Evolutionary conservation across 2,113 vertebrate genomes (phyloP), one percentile per base, ranked within the genome.

Genomic region (Progne subis): DNA sequence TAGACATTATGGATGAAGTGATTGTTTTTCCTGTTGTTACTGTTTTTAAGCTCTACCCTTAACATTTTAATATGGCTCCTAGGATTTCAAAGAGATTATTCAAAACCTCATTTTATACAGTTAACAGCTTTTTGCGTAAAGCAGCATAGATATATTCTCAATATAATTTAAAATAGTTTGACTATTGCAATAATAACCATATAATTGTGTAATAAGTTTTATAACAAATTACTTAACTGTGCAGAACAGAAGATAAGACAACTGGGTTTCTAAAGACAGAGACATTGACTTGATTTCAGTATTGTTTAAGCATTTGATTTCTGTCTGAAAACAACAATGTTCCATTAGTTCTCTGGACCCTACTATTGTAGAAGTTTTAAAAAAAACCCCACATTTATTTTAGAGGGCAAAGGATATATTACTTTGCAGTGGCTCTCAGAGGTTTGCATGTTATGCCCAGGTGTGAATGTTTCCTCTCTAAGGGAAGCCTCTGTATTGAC

Each of bases 61-160:
- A 80, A 63, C 50, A 70, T 31, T 61, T 57, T 76, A 60, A 95
- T 57, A 88, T 41, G 43, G 24, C 84, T 94, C 78, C 34, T 67
- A 85, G 82, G 82, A 88, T 91, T 89, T 91, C 50, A 90, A 57
- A 46, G 41, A 92, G 37, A 39, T 82, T 94, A 37, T 85, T 92
- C 65, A 85, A 92, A 94, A 85, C 47, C 67, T 88, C 43, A 50
- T 92, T 53, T 82, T 91, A 76, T 26, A 91, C n/a, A 76, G 32
- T 80, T 91, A 76, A 11, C 18, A 71, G 29, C 7, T 82, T 94
- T 91, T 91, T 82, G 55, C 32, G 59, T 74, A 76, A 90, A 89
- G 34, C 11, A 72, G 29, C 59, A 82, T 68, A 64, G 82, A 82
- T 43, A 56, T 26, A 32, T 69, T 90, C 75, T 80, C 63, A 44